Conservation (phyloP, 2,888 invertebrate genomes). For the Cheilosia grossa region DNA sequence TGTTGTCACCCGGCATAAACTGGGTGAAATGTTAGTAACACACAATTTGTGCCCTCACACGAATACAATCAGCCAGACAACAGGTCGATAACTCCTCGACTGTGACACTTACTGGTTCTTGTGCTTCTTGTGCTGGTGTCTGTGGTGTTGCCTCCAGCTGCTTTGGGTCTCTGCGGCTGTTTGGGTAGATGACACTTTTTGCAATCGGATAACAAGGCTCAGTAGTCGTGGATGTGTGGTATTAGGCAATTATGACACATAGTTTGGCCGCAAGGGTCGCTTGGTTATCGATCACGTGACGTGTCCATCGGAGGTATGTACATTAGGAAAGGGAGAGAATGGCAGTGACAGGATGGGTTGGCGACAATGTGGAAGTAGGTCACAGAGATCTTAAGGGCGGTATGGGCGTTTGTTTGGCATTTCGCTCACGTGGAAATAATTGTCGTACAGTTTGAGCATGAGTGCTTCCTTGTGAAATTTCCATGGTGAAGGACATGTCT, state of each 20-base stretch:
- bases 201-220: conserved; percentile 38
- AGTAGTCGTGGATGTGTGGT: conserved; percentile 9
- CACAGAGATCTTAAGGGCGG: conserved; percentile 9
- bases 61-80: conserved; percentile 40
- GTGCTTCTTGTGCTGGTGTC: not conserved
- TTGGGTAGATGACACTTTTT: conserved; percentile 15
- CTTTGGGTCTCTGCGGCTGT: not conserved
- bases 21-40: conserved; percentile 57
- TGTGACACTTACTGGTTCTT: conserved; percentile 14
- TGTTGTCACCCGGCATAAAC: conserved; percentile 27
- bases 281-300: conserved; percentile 25
- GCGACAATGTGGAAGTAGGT: conserved; percentile 16
- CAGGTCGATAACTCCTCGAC: conserved; percentile 59
- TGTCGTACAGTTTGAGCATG: not conserved
- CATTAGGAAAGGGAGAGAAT: not conserved
- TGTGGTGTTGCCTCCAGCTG: conserved; percentile 8
- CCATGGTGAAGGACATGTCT: conserved; percentile 22
- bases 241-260: conserved; percentile 44
- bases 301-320: not conserved
- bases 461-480: not conserved
- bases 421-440: conserved; percentile 27
- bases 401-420: conserved; percentile 4
- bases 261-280: conserved; percentile 28
- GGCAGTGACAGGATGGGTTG: not conserved
- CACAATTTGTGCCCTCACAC: conserved; percentile 37